Base-by-base conservation (phyloP, 1,140 invertebrate species). In the Choristoneura fumiferana region DNA sequence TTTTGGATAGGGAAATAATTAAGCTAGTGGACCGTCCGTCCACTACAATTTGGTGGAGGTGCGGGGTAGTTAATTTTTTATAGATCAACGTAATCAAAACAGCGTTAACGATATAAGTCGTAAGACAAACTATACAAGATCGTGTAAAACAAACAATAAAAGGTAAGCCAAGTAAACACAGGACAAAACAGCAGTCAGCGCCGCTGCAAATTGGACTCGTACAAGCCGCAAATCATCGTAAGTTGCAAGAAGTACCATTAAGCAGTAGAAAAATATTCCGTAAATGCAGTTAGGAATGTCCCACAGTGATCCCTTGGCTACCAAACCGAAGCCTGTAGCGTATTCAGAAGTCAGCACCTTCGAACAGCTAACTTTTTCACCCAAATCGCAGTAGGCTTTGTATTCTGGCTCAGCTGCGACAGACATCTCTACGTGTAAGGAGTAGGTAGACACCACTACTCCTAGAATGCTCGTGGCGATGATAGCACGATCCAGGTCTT, bases 41-140 rank as follows among this genome's bases (percentile, higher is more conserved):
- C n/a, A n/a, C n/a, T n/a, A n/a, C n/a, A n/a, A n/a, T n/a, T n/a
- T n/a, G n/a, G n/a, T n/a, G n/a, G n/a, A n/a, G n/a, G n/a, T n/a
- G 58, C 14, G 17, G 71, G 37, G 5, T 65, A 36, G 22, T 62
- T 67, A 67, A 63, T 69, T 87, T 87, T 45, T 76, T 78, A 9
- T 73, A 66, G 9, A 73, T 55, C 5, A 83, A 67, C 13, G 52
- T 45, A 18, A 73, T 37, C 34, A 84, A 37, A 14, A 60, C 9
- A 45, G 55, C 67, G 40, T 97, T 97, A 0, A 97, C 78, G 5
- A 95, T 45, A 77, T 98, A 98, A 3, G 93, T 95, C 2, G 92
- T 88, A 2, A 97, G 89, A 78, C 97, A 98, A 14, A 98, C 92
- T 2, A 98, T 62, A 74, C 96, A 98, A 96, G 90, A 76, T 96